Base-by-base conservation (phyloP, 2,888 invertebrate species). In the Anoncus sp. region DNA sequence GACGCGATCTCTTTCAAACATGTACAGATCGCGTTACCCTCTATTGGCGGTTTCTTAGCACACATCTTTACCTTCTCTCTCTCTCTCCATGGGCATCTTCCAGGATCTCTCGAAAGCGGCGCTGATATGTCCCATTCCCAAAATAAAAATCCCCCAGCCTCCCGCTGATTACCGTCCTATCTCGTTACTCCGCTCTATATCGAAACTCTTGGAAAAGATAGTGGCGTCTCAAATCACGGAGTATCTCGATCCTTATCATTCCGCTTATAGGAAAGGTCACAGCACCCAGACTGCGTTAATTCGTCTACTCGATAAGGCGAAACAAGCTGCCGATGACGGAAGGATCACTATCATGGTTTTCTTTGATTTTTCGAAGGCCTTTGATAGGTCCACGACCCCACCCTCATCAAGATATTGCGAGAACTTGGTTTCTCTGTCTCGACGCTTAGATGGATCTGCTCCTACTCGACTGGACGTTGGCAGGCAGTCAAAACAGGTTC, bases 241-340 rank as follows among this genome's bases (percentile, higher is more conserved):
- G 5, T 84, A 78, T 38, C 18, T 87, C 1, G 84, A 86, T 4
- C 62, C 60, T 0, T 18, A 53, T 6, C 87, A 88, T 55, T 85
- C 86, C 0, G 88, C 85, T 1, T 87, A 84, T 60, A 70, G 85
- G 7, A 82, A 67, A 12, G 71, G 63, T 14, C 73, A 71, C 22
- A 81, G 86, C 22, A 86, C 86, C 0, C 67, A 82, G 12, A 85
- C 86, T 0, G 85, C 85, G 0, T 71, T 87, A 1, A 9, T 82
- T 0, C 76, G 82, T 27, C 80, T 87, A 0, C 22, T 79, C 0
- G 85, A 86, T 27, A 40, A 40, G 40, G 40, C 12, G 3, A 40
- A 40, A 40, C 40, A 40, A n/a, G 40, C 40, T 40, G 40, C 40
- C 3, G 40, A 40, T 40, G 40, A 40, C 3, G 3, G 40, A 3